These are phyloP conservation scores for Erythrolamprus reginae DNA, from an alignment of 2,113 vertebrate genomes.

Conservation along the genomic window DNA sequence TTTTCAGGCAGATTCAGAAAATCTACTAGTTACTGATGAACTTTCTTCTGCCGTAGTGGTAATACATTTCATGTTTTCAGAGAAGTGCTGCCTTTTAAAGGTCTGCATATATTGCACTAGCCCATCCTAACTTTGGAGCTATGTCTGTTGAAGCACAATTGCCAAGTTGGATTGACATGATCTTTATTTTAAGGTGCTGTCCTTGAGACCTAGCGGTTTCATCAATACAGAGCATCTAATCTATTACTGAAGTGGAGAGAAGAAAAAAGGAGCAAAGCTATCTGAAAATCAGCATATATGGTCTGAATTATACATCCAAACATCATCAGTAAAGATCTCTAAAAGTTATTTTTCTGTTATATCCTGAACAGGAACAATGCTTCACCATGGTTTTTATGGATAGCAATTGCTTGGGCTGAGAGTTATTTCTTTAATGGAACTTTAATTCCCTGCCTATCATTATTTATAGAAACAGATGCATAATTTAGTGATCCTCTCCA, in stretches of 20 bases:
- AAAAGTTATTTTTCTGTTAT: constrained; percentile 6
- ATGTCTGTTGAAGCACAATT: constrained; percentile 11
- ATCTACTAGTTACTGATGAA: background rate
- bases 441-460: background rate
- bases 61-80: background rate
- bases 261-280: background rate
- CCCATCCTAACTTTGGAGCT: constrained; percentile 21
- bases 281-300: constrained; percentile 16
- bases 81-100: constrained; percentile 21
- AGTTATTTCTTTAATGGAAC: background rate
- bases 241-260: background rate
- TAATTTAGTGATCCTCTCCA: background rate
- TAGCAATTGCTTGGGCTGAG: background rate
- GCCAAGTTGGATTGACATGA: background rate
- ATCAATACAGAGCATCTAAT: constrained; percentile 17
- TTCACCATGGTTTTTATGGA: background rate
- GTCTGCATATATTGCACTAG: constrained; percentile 17
- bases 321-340: background rate
- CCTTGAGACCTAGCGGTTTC: constrained; percentile 19
- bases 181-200: background rate
- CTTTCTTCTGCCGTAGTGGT: background rate
- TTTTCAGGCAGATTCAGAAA: background rate
- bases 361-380: background rate
- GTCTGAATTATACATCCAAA: constrained; percentile 4
- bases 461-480: background rate